Evolutionary conservation across 2,113 vertebrate species (phyloP), one percentile per base, ranked within the genome.

Genomic region (Ia io): DNA sequence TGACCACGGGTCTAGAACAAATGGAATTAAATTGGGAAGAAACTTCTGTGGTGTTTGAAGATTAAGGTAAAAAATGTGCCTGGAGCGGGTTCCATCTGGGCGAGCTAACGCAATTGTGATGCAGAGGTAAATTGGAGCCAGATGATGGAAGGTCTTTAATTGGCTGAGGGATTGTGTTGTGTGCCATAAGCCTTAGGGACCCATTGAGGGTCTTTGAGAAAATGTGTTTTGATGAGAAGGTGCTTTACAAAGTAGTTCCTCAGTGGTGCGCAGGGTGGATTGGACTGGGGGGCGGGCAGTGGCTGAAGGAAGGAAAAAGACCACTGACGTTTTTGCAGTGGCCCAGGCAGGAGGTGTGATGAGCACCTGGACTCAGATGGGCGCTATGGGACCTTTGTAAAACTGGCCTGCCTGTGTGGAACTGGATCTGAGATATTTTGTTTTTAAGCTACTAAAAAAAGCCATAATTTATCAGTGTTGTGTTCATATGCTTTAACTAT

Each of bases 371-470:
- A 16, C 56, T 93, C 23, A 78, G 32, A 73, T 56, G 25, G 51
- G 40, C 12, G 3, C 59, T 51, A 0, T 30, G 35, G 44, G 32
- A 35, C 56, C 40, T 94, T 85, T 56, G 42, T 51, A 78, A 69
- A 88, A 78, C 28, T 17, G 80, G 56, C 23, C 44, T 94, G 47
- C 84, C 56, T 74, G 51, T 74, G 4, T 80, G 53, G 76, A 51
- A 56, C 82, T 84, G 37, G 5, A 96, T 82, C 70, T 70, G 73
- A 90, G 84, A 63, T 47, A 2, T 59, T 9, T 73, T 90, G 32
- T 79, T 90, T 84, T 94, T 86, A 88, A 88, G 53, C 47, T 95
- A 28, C 42, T 88, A 94, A 1, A 30, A 80, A 96, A 96, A 51
- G 51, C 12, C n/a, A 9, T 63, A 83, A 74, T 83, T 94, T 95